These are phyloP conservation scores for Musca vetustissima DNA, from an alignment of 1,140 invertebrate species.

Conservation along the genomic window DNA sequence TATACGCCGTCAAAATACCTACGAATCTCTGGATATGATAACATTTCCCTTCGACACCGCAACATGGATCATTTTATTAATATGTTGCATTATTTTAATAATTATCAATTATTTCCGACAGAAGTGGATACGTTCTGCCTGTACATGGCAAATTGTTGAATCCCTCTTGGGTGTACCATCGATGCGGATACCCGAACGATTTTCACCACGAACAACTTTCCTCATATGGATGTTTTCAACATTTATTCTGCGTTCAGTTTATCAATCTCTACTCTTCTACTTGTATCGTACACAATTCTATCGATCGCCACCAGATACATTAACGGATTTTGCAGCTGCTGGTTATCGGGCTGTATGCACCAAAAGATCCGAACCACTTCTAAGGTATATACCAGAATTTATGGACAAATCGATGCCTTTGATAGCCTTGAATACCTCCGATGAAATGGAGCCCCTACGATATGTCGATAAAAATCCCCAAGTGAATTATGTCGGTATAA, in stretches of 20 bases:
- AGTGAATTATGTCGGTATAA: neutral
- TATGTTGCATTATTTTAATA: too few relatives aligned
- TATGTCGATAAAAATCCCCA: neutral
- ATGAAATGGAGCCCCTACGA: neutral
- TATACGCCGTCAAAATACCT: neutral
- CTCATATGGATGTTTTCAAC: neutral
- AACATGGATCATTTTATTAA: too few relatives aligned
- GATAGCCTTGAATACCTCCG: neutral
- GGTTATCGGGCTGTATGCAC: neutral
- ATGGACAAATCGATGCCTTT: neutral
- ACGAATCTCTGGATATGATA: neutral
- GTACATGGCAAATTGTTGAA: too few relatives aligned
- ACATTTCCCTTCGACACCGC: constrained; percentile 12
- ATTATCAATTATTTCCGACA: too few relatives aligned
- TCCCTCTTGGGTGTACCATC: neutral
- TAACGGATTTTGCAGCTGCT: neutral
- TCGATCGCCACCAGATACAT: neutral
- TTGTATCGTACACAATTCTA: constrained; percentile 16
- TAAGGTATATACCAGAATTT: neutral
- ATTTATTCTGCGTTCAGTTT: constrained; percentile 6
- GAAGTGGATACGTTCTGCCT: too few relatives aligned
- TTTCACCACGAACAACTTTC: neutral
- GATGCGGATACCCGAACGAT: neutral
- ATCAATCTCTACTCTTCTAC: constrained; percentile 16
- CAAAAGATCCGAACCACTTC: neutral